Conservation (phyloP, 2,797 vertebrate genomes). For the Botia almorhae region DNA sequence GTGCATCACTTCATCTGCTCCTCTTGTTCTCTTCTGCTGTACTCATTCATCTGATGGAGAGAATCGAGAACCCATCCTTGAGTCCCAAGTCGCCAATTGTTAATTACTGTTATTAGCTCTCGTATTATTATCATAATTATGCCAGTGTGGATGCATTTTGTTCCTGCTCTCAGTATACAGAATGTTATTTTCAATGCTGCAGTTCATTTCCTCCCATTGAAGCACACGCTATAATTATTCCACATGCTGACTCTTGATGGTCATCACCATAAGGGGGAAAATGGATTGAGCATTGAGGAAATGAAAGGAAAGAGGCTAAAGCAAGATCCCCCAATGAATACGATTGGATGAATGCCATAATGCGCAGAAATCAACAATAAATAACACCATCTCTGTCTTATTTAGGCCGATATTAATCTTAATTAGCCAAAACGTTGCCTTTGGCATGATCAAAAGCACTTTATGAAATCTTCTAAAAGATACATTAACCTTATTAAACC, state of each 20-base stretch:
- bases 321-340: constrained; percentile 1
- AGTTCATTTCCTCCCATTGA: constrained; percentile 54
- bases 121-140: constrained; percentile 64
- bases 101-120: constrained; percentile 44
- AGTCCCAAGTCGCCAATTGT: constrained; percentile 31
- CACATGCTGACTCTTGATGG: constrained; percentile 51
- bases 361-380: background rate
- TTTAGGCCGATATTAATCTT: too few species aligned
- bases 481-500: background rate
- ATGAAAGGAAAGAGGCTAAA: constrained; percentile 20
- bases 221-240: constrained; percentile 63
- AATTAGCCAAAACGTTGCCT: background rate
- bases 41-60: constrained; percentile 14
- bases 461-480: constrained; percentile 1
- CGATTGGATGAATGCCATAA: constrained; percentile 1
- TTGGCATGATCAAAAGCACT: background rate
- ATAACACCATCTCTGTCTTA: background rate
- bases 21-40: background rate
- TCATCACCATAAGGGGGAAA: constrained; percentile 42
- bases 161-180: constrained; percentile 45
- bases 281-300: constrained; percentile 24
- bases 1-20: constrained; percentile 8
- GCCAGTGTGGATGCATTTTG: constrained; percentile 57
- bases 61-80: constrained; percentile 4
- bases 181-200: constrained; percentile 49